Evolutionary conservation across 2,113 vertebrate species (phyloP), one percentile per base, ranked within the genome.

Genomic region (Siniperca chuatsi): DNA sequence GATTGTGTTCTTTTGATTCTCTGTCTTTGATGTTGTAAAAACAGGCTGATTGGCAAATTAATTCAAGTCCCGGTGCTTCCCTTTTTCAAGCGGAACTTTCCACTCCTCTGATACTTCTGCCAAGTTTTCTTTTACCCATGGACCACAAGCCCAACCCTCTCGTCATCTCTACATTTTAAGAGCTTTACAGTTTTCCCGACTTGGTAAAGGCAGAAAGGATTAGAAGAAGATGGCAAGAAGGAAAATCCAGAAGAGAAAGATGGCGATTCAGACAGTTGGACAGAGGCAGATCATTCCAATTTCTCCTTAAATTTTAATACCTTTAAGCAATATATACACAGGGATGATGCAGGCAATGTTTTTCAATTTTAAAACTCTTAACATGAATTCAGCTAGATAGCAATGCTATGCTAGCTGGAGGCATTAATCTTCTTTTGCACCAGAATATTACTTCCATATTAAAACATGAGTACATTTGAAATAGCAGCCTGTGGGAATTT

Each of bases 391-490:
- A 71, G 74, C 71, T 77, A 7, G 79, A 85, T 85, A 68, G 72
- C 60, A 68, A 37, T 20, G 81, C n/a, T 1, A 20, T 69, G 75
- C 74, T 70, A 69, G 78, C 80, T 81, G 75, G 73, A 88, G 77
- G 76, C 85, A 79, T 86, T 81, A 66, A 85, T 86, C 81, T 80
- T 70, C 71, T 57, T 76, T 81, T 72, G 76, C 68, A 16, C 6
- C n/a, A 10, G 75, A 69, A 84, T 89, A 84, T 87, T 83, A 58
- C 79, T 65, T 85, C 60, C 25, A 70, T 54, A 67, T 76, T 64
- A 85, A 90, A 83, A 78, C 66, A 79, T 2, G 65, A 78, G 76
- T 46, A 82, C 67, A 33, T 85, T 65, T 71, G 60, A 89, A 79
- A 90, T 29, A 57, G 68, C 66, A 82, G 81, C 82, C 75, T 25